Base-by-base conservation (phyloP, 2,888 invertebrate genomes). In the Machimus atricapillus region DNA sequence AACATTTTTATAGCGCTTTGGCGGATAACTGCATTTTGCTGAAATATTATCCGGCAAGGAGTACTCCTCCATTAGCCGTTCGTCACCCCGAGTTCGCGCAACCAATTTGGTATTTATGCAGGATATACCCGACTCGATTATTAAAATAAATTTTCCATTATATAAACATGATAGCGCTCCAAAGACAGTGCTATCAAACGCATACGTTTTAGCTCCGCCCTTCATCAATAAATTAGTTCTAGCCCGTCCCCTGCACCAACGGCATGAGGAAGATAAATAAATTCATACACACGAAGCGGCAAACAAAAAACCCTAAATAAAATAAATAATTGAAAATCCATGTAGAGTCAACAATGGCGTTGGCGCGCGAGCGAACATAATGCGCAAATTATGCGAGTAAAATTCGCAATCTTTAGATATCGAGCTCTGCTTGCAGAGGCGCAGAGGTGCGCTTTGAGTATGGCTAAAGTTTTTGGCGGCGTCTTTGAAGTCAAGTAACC, bases 331-430 rank as follows among this genome's bases (percentile, higher is more conserved):
- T 86, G 86, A 79, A 86, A 86, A 86, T 79, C 66, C 78, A 58
- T 66, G 58, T 66, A 76, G 85, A 78, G 86, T 78, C 77, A 86
- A 86, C 78, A 86, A 86, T 86, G 88, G 89, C 87, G 90, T 89
- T 90, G 90, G 90, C 90, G 90, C 90, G 89, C 90, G 89, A 89
- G 90, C 89, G 89, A 90, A 90, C 90, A 91, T 91, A 91, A 91
- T 91, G 91, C 91, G 91, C 90, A 92, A 91, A 91, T 92, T 91
- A 91, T 91, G 91, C 91, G 92, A 91, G 92, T 91, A 91, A 91
- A 91, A 92, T 92, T 90, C 85, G 85, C 85, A 74, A 85, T 85
- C 73, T 85, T 74, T 74, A 74, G 74, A 46, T 52, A 73, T 52
- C 74, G 52, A 46, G 74, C 23, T 27, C 7, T 43, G 85, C 31